Base-by-base conservation (phyloP, 2,797 vertebrate species). In the Euphonia xanthogaster region DNA sequence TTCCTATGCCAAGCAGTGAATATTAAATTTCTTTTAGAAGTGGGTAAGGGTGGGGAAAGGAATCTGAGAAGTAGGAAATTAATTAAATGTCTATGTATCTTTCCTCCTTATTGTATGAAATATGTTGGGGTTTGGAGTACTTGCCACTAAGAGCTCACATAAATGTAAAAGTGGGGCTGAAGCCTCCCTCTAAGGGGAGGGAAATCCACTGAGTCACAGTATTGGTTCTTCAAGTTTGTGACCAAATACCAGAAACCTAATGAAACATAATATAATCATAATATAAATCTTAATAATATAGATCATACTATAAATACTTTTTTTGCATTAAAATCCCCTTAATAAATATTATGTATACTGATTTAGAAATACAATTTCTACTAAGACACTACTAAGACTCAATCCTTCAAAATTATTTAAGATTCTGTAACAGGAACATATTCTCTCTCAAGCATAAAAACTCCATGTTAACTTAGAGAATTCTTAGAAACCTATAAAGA, bases 91-190 rank as follows among this genome's bases (percentile, higher is more conserved):
- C 55, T 54, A 8, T 0, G 0, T 19, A 33, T 40, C 39, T 62
- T 76, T 71, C 47, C 55, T 40, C 27, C 11, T 66, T 10, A 19
- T 27, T 28, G 14, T 23, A 66, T 5, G 33, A 82, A 89, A 22
- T 62, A n/a, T 0, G 12, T 8, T 6, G 2, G 1, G 2, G 7
- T 16, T 81, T 33, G 65, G 27, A 81, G 3, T 7, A 31, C 3
- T 14, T 61, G 48, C 27, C 53, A 67, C 53, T 25, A 42, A 65
- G 14, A 0, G 4, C 27, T 78, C 58, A 33, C 4, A 25, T 3
- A 66, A 44, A 35, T 21, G 20, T 33, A 35, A 3, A 22, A 70
- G 30, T 17, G 39, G 54, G 25, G 30, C 42, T 88, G 47, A 16
- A 79, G 54, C 68, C 33, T 76, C 45, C 33, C 44, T 77, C 0